Evolutionary conservation across 2,113 vertebrate species (phyloP), one percentile per base, ranked within the genome.

Genomic region (Rhabdornis inornatus): DNA sequence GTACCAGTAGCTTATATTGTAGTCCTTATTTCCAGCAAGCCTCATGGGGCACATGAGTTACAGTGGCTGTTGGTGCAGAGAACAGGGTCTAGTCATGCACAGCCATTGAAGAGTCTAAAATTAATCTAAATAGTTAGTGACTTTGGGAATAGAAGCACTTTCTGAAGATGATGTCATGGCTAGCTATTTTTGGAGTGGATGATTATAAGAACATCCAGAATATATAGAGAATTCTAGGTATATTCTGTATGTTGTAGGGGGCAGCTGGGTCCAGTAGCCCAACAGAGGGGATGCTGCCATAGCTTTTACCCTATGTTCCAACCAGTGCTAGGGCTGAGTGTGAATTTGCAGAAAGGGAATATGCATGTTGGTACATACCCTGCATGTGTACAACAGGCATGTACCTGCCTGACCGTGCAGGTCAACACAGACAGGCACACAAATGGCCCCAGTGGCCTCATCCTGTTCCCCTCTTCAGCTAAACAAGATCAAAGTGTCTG

Each of bases 331-430:
- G 12, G 37, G 24, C 59, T 45, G 50, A 44, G 45, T 3, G 6
- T 44, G 24, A 18, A 8, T 24, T 61, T n/a, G 17, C 10, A 63
- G n/a, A 42, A 9, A 23, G 40, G 1, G 1, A 14, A 9, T 27
- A 31, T 57, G 31, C 5, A 7, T 8, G 42, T 15, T 44, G 4
- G 2, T 5, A 22, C 22, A 13, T 6, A 6, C 31, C 24, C 44
- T 2, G 4, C 40, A 19, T 0, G 0, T 28, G 6, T 11, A 9
- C 40, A 60, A 10, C 49, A 49, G 11, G 21, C 3, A 2, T 6
- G 1, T 15, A 18, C 44, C 37, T 1, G 6, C 8, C 55, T 91
- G 68, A 31, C 35, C 83, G 24, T 0, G 1, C 15, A 44, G 63
- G 42, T 60, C 63, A 68, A 18, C 56, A 40, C 28, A 50, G 49